These are phyloP conservation scores for Bombylius discolor DNA, from an alignment of 2,888 invertebrate species.

Conservation along the genomic window DNA sequence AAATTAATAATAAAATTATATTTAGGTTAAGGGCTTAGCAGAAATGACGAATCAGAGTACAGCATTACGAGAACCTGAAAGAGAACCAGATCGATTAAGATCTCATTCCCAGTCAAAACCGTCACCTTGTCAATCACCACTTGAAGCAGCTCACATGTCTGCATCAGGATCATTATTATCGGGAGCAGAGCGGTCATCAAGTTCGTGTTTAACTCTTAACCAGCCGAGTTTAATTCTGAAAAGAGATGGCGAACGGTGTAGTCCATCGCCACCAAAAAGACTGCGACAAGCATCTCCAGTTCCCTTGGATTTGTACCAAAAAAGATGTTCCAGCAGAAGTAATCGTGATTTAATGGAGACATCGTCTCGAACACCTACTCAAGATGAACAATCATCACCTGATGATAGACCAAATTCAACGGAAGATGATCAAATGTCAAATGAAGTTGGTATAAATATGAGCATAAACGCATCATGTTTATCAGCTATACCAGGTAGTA, in stretches of 20 bases:
- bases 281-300: conserved; percentile 21
- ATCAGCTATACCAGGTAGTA: conserved; percentile 31
- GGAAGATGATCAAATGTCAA: conserved; percentile 46
- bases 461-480: conserved; percentile 41
- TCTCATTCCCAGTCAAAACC: conserved; percentile 32
- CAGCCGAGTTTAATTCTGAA: conserved; percentile 21
- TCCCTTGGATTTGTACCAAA: conserved; percentile 36
- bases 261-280: conserved; percentile 28
- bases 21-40: conserved; percentile 71
- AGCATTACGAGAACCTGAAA: conserved; percentile 40
- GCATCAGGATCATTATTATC: conserved; percentile 22
- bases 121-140: conserved; percentile 25
- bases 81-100: conserved; percentile 39
- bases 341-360: conserved; percentile 19
- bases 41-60: conserved; percentile 78
- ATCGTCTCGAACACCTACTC: conserved; percentile 13
- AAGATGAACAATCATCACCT: conserved; percentile 15
- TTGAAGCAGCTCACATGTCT: conserved; percentile 19
- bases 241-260: conserved; percentile 30
- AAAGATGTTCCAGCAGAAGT: conserved; percentile 24
- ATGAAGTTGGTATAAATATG: conserved; percentile 52
- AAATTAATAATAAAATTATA: not conserved
- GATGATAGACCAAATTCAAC: conserved; percentile 40
- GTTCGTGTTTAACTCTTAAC: conserved; percentile 26
- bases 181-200: conserved; percentile 33